Conservation (phyloP, 53 echinoderm and acorn worm genomes). For the Henricia sp. region DNA sequence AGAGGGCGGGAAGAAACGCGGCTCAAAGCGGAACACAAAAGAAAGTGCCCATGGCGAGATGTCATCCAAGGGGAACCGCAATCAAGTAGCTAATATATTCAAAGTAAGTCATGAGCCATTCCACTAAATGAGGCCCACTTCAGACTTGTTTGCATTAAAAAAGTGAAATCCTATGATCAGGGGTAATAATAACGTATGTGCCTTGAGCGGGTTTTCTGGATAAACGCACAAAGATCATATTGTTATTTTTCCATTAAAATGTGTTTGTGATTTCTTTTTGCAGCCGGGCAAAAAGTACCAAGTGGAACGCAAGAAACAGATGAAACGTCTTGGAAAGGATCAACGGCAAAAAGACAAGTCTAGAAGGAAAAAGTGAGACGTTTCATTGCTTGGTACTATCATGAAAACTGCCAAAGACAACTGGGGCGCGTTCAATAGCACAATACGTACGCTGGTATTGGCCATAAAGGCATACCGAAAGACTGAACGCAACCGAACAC, state of each 20-base stretch:
- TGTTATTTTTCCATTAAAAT: conserved; percentile 12
- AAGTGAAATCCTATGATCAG: too few species aligned
- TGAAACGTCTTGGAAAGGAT: conserved; percentile 66
- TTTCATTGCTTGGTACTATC: too few species aligned
- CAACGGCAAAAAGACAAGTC: conserved; percentile 70
- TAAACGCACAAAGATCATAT: conserved; percentile 16
- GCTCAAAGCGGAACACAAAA: conserved; percentile 31
- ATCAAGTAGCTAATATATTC: conserved; percentile 21
- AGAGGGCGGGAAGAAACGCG: conserved; percentile 77
- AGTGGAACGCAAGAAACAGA: conserved; percentile 56
- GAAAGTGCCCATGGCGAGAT: conserved; percentile 33
- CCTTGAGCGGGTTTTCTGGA: conserved; percentile 16
- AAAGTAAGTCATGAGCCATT: too few species aligned
- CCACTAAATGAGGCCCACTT: too few species aligned
- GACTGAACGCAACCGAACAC: too few species aligned
- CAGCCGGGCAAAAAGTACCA: conserved; percentile 57
- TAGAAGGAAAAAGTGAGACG: conserved; percentile 52
- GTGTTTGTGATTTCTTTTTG: not conserved
- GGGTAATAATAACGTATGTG: conserved; percentile 22
- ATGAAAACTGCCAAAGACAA: too few species aligned
- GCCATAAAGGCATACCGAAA: too few species aligned
- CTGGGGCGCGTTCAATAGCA: too few species aligned
- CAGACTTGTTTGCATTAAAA: too few species aligned
- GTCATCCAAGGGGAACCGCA: conserved; percentile 24
- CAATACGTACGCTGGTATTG: too few species aligned